These are phyloP conservation scores for Distichodus sexfasciatus DNA, from an alignment of 2,797 vertebrate genomes.

Conservation along the genomic window DNA sequence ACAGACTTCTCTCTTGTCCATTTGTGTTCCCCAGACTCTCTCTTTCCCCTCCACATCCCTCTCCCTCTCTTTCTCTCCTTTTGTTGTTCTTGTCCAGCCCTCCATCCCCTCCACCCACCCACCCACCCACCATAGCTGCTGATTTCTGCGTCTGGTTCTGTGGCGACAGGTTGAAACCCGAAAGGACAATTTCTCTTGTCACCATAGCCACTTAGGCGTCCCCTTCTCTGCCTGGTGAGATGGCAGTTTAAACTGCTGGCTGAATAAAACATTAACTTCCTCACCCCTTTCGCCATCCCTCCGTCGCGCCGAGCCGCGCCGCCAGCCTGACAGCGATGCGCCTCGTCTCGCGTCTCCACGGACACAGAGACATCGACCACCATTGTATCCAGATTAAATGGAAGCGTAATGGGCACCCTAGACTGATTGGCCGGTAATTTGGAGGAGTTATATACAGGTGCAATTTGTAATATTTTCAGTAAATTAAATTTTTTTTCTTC, in stretches of 20 bases:
- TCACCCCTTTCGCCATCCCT: constrained; percentile 50
- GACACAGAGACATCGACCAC: constrained; percentile 96
- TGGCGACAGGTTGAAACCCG: constrained; percentile 98
- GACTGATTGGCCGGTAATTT: constrained; percentile 99
- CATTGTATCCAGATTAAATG: constrained; percentile 99
- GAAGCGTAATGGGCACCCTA: constrained; percentile 99
- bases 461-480: constrained; percentile 99
- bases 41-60: constrained; percentile 19
- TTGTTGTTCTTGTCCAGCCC: constrained; percentile 44
- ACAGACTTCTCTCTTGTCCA: constrained; percentile 35
- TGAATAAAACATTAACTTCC: constrained; percentile 97
- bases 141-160: constrained; percentile 79
- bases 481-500: constrained; percentile 96
- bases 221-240: constrained; percentile 84
- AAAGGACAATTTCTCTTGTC: constrained; percentile 98
- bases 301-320: constrained; percentile 81
- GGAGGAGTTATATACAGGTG: constrained; percentile 99
- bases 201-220: constrained; percentile 98
- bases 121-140: constrained; percentile 53
- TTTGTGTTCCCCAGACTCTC: constrained; percentile 44
- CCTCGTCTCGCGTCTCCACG: constrained; percentile 90
- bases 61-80: constrained; percentile 13
- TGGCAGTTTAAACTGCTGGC: constrained; percentile 97
- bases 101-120: constrained; percentile 1
- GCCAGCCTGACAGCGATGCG: constrained; percentile 91